Conservation (phyloP, 2,113 vertebrate genomes). For the Uropsilus gracilis region DNA sequence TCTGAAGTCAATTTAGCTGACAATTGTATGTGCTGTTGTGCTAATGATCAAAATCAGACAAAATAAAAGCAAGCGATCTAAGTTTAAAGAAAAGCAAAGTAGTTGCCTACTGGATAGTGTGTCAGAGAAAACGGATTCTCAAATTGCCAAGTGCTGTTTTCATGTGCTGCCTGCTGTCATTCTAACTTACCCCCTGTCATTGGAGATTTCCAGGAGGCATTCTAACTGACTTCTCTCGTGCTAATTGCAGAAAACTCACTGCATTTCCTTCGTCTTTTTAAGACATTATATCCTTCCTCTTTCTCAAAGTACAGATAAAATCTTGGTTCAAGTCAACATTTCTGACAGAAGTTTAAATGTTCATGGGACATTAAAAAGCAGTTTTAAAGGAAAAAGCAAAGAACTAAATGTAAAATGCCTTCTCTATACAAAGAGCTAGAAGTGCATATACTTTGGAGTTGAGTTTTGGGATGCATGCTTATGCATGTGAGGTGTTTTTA, state of each 20-base stretch:
- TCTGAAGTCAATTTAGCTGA: constrained; percentile 61
- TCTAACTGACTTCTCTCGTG: background rate
- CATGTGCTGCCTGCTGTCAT: constrained; percentile 58
- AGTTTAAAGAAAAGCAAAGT: constrained; percentile 41
- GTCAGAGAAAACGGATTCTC: constrained; percentile 12
- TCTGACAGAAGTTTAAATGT: constrained; percentile 6
- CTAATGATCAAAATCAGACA: constrained; percentile 68
- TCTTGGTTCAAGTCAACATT: background rate
- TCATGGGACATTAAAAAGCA: background rate
- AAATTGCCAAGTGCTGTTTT: background rate
- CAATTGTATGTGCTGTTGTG: constrained; percentile 43
- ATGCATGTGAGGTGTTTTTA: background rate
- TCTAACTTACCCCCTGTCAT: constrained; percentile 7
- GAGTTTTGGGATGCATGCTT: background rate
- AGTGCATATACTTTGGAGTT: background rate
- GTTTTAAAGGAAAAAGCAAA: background rate
- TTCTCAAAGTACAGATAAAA: constrained; percentile 20
- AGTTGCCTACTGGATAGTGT: background rate
- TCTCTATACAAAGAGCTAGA: background rate
- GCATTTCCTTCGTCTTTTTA: background rate
- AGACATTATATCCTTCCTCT: background rate
- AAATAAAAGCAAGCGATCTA: constrained; percentile 44
- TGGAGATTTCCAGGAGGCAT: constrained; percentile 62
- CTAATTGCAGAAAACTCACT: constrained; percentile 14
- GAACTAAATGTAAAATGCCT: background rate